Base-by-base conservation (phyloP, 2,888 invertebrate species). In the Digitonthophagus gazella region DNA sequence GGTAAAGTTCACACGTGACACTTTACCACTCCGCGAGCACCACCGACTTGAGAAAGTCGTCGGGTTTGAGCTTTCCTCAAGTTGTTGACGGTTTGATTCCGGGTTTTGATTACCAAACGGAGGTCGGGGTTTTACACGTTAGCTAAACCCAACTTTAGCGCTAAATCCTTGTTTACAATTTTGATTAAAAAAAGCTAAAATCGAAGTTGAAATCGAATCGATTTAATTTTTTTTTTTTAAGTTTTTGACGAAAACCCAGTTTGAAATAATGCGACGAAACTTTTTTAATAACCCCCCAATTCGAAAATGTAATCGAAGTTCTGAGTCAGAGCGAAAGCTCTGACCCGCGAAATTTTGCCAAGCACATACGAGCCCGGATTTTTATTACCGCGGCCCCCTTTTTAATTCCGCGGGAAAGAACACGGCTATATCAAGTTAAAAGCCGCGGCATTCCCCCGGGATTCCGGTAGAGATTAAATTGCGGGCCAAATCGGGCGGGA, bases 1-100 rank as follows among this genome's bases (percentile, higher is more conserved):
- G 61, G 18, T 14, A 20, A 20, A 61, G 16, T 61, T 20, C 20
- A 61, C 61, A 20, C 20, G 61, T n/a, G 19, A 61, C 61, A 44
- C 28, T 44, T 44, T 44, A 8, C 28, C 28, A 44, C 28, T 8
- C 6, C 6, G 28, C 11, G 28, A 44, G 28, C 6, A 44, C 28
- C 28, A 1, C 6, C 28, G 6, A 5, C 28, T 44, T 44, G 6
- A 44, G 6, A 22, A 22, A 22, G 22, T 4, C 22, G 22, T 22
- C 6, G 22, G 6, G n/a, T n/a, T n/a, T n/a, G n/a, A n/a, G n/a
- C n/a, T n/a, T n/a, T n/a, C n/a, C n/a, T n/a, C n/a, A n/a, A n/a
- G n/a, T n/a, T n/a, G n/a, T n/a, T n/a, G n/a, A n/a, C n/a, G n/a
- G n/a, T n/a, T n/a, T n/a, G n/a, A n/a, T n/a, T n/a, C n/a, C n/a